Evolutionary conservation across 1,140 invertebrate species (phyloP), one percentile per base, ranked within the genome.

Genomic region (Drosophila biarmipes): DNA sequence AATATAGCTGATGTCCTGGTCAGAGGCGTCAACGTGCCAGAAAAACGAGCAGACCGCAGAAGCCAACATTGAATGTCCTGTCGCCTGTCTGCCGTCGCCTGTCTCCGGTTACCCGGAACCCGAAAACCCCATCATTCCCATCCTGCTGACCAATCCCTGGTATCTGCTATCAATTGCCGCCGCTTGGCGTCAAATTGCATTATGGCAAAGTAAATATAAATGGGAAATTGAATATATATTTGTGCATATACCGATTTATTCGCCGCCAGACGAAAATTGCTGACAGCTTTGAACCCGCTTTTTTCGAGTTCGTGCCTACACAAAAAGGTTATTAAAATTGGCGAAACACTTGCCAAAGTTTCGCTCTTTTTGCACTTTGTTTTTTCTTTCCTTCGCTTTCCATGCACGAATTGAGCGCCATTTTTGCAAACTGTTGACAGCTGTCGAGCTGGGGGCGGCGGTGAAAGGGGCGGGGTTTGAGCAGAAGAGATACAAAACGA

Each of bases 351-450:
- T 73, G 67, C 71, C 71, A 62, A 73, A 62, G 62, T 56, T 61
- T 61, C 38, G 31, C 52, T 48, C 53, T 73, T 69, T 38, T 54
- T 29, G 37, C 59, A 52, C 64, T 51, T 64, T 43, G 24, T 51
- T 34, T 67, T 64, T 67, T 43, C 59, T 43, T 51, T 52, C 35
- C 52, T 67, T 64, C 59, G 59, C 29, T 74, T 74, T 74, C 58
- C 49, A 62, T 73, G 71, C 71, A 74, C 42, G 46, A 84, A 75
- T 71, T 66, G 55, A 77, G 52, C 67, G 64, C 67, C 66, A 86
- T 78, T 78, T 87, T 57, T 51, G 69, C 61, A 78, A 87, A 68
- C 72, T 78, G 82, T 64, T 81, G 82, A 81, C 82, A 87, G 82
- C 82, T 86, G 82, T 58, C 66, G 45, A 19, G 17, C 21, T 17